Base-by-base conservation (phyloP, 2,113 vertebrate genomes). In the Limnothrissa miodon region DNA sequence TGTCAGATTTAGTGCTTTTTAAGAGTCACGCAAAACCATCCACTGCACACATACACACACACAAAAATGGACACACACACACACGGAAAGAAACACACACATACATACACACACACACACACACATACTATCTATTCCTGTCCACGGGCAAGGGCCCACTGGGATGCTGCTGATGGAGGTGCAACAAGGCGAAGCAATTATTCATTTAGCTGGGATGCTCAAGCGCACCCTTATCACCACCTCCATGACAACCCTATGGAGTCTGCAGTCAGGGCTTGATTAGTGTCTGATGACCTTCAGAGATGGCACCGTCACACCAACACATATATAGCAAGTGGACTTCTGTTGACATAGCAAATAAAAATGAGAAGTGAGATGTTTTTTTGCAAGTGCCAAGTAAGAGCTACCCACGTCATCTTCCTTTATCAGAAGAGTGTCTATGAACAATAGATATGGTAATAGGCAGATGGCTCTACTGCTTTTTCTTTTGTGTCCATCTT, bases 401-500 rank as follows among this genome's bases (percentile, higher is more conserved):
- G 81, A 85, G 59, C 82, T 78, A 84, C 81, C 82, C 53, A 51
- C 46, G 15, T 29, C 39, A 46, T 62, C 39, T 70, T 78, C 80
- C 83, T 80, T 86, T 80, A 81, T 85, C 85, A 89, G 85, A 74
- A 87, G 82, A 78, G 86, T 51, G 25, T 80, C 86, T 86, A 66
- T 25, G 80, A 29, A 85, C 80, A 83, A 84, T 85, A 82, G 70
- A n/a, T 48, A 6, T 78, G 25, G 56, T 79, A 84, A 70, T 87
- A 85, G 62, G 78, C 46, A 78, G 48, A 33, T 39, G 45, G 44
- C 59, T 25, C 0, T 80, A 42, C 45, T 56, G 80, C 45, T 79
- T 82, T 0, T n/a, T 59, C 56, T 25, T 59, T 53, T 53, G 19
- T 53, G 56, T 25, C 56, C 19, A 21, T 1, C 17, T 4, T 13